Evolutionary conservation across 2,113 vertebrate species (phyloP).

Genomic region (Heterotis niloticus): DNA sequence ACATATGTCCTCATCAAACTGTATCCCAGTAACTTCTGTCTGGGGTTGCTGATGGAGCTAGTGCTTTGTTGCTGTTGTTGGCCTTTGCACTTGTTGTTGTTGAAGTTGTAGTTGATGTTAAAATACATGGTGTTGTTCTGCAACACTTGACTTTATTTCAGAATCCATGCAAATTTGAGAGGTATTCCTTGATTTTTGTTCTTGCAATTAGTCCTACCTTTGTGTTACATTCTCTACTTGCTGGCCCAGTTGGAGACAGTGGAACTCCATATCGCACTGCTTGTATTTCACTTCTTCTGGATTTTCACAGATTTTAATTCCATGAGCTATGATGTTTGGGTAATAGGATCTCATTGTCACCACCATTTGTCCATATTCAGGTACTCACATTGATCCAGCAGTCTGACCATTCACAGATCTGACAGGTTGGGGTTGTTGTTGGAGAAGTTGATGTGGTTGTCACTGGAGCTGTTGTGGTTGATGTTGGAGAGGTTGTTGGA

Average conservation of each 20-base stretch:
- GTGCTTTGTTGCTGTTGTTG: too few relatives aligned
- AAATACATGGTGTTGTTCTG: background rate
- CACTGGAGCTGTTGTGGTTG: constrained; percentile 16
- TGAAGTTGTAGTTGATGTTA: background rate
- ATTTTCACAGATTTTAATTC: constrained; percentile 47
- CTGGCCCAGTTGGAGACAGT: constrained; percentile 45
- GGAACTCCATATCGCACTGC: constrained; percentile 37
- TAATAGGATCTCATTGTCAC: constrained; percentile 55
- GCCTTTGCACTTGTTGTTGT: too few relatives aligned
- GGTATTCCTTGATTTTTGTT: constrained; percentile 53
- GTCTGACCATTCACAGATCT: constrained; percentile 45
- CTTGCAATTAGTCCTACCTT: constrained; percentile 54
- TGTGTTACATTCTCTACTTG: constrained; percentile 44
- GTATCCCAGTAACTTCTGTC: too few relatives aligned
- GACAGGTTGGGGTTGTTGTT: constrained; percentile 23
- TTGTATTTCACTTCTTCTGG: constrained; percentile 47
- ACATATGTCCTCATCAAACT: too few relatives aligned
- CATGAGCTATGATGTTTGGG: constrained; percentile 38
- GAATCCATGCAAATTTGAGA: constrained; percentile 55
- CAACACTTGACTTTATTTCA: constrained; percentile 53
- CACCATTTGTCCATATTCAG: constrained; percentile 40
- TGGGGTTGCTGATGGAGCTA: too few relatives aligned
- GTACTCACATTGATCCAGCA: constrained; percentile 58
- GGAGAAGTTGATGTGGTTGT: background rate
- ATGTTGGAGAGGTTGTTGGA: background rate